A percentile compares a stretch with the other conserved stretches of the same genome.
Conservation (phyloP, 37 sponge, comb jelly and placozoan genomes). For the Aphrocallistes beatrix region DNA sequence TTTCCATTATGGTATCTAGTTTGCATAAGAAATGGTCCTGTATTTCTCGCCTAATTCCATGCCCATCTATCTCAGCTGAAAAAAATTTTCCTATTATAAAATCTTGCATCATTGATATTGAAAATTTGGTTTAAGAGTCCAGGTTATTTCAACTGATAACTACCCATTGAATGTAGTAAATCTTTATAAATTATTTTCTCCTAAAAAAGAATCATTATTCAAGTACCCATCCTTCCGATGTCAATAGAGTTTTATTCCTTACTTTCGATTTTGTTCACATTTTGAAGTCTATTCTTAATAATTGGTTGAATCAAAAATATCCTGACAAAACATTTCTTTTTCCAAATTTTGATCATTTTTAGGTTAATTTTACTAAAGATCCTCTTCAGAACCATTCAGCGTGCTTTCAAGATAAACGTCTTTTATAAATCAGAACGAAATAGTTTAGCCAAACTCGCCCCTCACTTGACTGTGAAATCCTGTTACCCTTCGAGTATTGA, state of each 20-base stretch:
- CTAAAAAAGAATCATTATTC: neutral
- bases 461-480: neutral
- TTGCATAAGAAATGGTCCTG: constrained; percentile 2
- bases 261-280: too few relatives aligned
- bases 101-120: neutral
- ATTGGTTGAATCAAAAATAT: neutral
- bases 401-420: neutral
- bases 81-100: neutral
- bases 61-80: neutral
- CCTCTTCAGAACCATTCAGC: neutral
- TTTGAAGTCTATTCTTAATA: neutral
- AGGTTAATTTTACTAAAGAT: neutral
- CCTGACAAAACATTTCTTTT: neutral
- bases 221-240: neutral
- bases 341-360: neutral
- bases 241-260: neutral
- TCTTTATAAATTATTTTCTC: neutral
- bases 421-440: neutral
- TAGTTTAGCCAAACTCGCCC: neutral
- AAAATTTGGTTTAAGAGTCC: neutral
- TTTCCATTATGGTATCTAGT: neutral
- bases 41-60: neutral
- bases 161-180: neutral
- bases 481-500: neutral
- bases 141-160: neutral